phyloP scores from a whole-genome alignment of 2,888 invertebrate genomes.

The Nymphalis polychloros region DNA sequence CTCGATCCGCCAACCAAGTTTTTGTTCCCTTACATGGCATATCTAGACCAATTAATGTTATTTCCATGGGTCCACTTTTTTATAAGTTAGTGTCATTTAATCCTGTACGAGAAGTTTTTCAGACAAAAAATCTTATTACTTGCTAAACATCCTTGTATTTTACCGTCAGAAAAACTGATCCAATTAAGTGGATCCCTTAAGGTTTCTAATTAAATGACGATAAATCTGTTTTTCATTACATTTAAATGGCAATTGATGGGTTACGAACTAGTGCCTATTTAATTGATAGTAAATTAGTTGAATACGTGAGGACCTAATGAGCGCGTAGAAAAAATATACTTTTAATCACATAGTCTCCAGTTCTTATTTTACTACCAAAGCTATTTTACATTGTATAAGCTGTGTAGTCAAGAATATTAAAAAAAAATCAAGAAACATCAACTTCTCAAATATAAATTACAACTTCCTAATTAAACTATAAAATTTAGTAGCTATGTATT shows the following conservation, averaged over 20 bases:
- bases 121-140: conserved; percentile 17
- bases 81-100: conserved; percentile 54
- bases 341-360: not conserved
- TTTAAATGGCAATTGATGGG: conserved; percentile 19
- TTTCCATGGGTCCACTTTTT: conserved; percentile 50
- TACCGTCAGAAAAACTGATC: conserved; percentile 22
- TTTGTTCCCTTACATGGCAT: conserved; percentile 37
- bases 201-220: conserved; percentile 30
- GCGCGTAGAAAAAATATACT: not conserved
- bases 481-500: no score
- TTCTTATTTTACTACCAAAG: not conserved
- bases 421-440: no score
- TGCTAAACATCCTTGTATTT: conserved; percentile 20
- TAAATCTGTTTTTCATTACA: conserved; percentile 28
- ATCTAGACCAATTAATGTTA: conserved; percentile 49
- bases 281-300: conserved; percentile 25
- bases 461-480: no score
- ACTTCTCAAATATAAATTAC: no score
- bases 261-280: conserved; percentile 18
- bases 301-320: conserved; percentile 7
- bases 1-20: conserved; percentile 22
- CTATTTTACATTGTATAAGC: not conserved
- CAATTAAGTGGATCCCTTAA: conserved; percentile 34
- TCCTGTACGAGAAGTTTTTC: conserved; percentile 46
- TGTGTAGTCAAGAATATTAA: no score